Conservation (phyloP, 2,888 invertebrate genomes). For the Sminthurides aquaticus region DNA sequence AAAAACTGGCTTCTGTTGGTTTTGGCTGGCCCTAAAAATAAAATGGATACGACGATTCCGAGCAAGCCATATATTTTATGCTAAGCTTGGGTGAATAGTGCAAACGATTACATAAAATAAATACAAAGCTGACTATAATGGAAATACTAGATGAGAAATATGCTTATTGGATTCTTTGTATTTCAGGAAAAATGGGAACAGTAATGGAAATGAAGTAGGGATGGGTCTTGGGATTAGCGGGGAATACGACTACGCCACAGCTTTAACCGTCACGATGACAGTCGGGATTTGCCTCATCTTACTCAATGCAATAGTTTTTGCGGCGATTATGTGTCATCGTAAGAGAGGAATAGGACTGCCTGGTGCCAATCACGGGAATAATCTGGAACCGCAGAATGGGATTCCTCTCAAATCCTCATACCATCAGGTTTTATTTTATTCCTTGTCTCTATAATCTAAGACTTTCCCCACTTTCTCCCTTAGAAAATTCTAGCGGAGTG, state of each 20-base stretch:
- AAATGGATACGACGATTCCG: no score
- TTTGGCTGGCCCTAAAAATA: no score
- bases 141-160: no score
- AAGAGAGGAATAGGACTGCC: constrained; percentile 40
- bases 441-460: background rate
- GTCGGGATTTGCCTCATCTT: constrained; percentile 43
- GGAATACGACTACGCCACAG: constrained; percentile 43
- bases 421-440: constrained; percentile 27
- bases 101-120: background rate
- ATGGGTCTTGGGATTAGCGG: constrained; percentile 23
- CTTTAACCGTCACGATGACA: constrained; percentile 42
- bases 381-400: constrained; percentile 29
- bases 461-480: background rate
- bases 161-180: no score
- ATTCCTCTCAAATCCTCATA: constrained; percentile 39
- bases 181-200: constrained; percentile 9
- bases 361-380: constrained; percentile 26
- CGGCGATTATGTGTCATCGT: constrained; percentile 44
- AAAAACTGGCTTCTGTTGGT: no score
- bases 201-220: constrained; percentile 18
- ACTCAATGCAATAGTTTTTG: constrained; percentile 43
- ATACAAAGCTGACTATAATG: background rate
- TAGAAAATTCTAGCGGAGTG: background rate
- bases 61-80: no score
- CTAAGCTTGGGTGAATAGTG: background rate